Percentiles rank a stretch among this genome's conserved stretches.
Evolutionary conservation across 30 jellyfish, hydroid and myxozoan genomes (phyloP).

Genomic region (Aurelia sp.): DNA sequence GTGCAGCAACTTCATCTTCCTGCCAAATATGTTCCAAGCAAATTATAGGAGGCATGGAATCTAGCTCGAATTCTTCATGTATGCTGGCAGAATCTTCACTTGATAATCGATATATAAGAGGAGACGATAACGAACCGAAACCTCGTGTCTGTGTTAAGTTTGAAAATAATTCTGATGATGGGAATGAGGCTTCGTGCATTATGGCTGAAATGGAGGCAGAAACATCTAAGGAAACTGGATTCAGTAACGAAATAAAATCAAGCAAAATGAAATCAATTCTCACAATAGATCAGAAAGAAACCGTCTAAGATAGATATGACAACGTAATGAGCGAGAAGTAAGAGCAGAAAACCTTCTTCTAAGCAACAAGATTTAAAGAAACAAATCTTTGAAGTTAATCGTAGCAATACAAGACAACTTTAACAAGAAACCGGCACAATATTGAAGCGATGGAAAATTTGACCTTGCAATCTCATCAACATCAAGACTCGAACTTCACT

Average conservation of each 20-base stretch:
- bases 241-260: not conserved
- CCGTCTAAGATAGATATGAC: too few relatives aligned
- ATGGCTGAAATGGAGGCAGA: slow-evolving; percentile 18
- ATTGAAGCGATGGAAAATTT: too few relatives aligned
- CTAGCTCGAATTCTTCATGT: slow-evolving; percentile 80
- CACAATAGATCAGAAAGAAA: too few relatives aligned
- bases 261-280: not conserved
- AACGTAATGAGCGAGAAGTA: too few relatives aligned
- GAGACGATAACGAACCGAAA: slow-evolving; percentile 64
- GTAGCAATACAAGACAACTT: too few relatives aligned
- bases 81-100: slow-evolving; percentile 69
- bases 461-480: too few relatives aligned
- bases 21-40: slow-evolving; percentile 91
- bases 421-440: too few relatives aligned
- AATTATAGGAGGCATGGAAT: slow-evolving; percentile 95
- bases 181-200: slow-evolving; percentile 63
- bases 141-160: slow-evolving; percentile 37
- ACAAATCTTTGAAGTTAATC: too few relatives aligned
- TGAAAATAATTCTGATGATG: slow-evolving; percentile 35
- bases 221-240: not conserved
- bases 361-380: too few relatives aligned
- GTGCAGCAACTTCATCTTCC: slow-evolving; percentile 67
- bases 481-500: too few relatives aligned
- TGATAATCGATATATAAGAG: slow-evolving; percentile 78
- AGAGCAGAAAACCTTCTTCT: too few relatives aligned